Conservation (phyloP, 1,140 invertebrate genomes). For the Euura saliciscinereae region DNA sequence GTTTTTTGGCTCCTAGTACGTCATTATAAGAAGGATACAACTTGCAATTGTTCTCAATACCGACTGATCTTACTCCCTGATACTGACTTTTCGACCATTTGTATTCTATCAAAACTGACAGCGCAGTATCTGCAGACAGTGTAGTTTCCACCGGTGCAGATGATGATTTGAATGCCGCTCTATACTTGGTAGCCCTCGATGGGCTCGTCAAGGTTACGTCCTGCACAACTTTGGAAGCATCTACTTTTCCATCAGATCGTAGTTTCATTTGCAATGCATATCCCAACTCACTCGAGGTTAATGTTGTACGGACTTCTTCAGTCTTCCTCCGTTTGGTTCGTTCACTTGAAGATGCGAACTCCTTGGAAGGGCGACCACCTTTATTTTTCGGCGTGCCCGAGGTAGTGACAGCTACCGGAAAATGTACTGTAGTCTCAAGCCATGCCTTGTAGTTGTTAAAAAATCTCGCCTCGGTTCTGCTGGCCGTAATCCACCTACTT, state of each 20-base stretch:
- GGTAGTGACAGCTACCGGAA: neutral
- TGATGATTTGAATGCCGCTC: constrained; percentile 4
- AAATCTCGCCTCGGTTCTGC: neutral
- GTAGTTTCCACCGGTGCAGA: neutral
- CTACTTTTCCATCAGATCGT: constrained; percentile 17
- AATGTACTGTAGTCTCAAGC: neutral
- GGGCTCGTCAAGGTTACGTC: constrained; percentile 12
- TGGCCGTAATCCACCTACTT: neutral
- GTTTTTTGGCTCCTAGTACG: constrained; percentile 26
- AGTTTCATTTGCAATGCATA: constrained; percentile 33
- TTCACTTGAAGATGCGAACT: constrained; percentile 34
- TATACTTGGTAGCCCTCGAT: constrained; percentile 18
- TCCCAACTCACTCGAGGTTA: constrained; percentile 26
- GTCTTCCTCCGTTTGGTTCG: constrained; percentile 39
- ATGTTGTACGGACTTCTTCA: constrained; percentile 28
- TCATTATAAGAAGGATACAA: neutral
- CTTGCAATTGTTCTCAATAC: constrained; percentile 12
- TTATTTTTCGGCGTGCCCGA: neutral
- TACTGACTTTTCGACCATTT: constrained; percentile 16
- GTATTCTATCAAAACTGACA: constrained; percentile 8
- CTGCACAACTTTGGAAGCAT: constrained; percentile 3
- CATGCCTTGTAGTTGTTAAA: neutral
- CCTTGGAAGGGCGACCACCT: constrained; percentile 29
- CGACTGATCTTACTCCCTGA: constrained; percentile 7
- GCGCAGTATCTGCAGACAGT: constrained; percentile 13